Evolutionary conservation across 1,140 invertebrate species (phyloP), one percentile per base, ranked within the genome.

Genomic region (Drosophila takahashii): DNA sequence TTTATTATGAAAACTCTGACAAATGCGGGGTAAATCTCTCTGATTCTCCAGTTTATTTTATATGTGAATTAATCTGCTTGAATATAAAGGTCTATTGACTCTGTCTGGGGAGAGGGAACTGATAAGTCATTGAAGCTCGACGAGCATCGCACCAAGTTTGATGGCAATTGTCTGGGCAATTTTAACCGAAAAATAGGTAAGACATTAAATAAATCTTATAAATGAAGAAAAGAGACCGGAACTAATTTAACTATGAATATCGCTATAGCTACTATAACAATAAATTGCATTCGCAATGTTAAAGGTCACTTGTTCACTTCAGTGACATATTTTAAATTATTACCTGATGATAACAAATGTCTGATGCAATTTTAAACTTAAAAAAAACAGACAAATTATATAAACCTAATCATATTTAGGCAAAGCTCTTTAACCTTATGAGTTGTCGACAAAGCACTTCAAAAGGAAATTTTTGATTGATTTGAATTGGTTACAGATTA

Each of bases 11-110:
- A 32, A 61, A 65, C 22, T 29, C 37, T 58, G 37, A 58, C 22
- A 26, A 36, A 45, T 36, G 22, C 18, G 10, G 15, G n/a, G 7
- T 50, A 29, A 44, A 13, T n/a, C 9, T 15, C 8, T 16, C 27
- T n/a, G n/a, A n/a, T n/a, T n/a, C n/a, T n/a, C n/a, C n/a, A n/a
- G n/a, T n/a, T n/a, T n/a, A n/a, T n/a, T 44, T 10, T 26, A 11
- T 64, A 9, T 22, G 9, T 26, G 10, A 10, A 9, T 44, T 51
- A 61, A 73, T 74, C 70, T 48, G 32, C 51, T 27, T 41, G 7
- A 39, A 39, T 57, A 39, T 78, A 79, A 79, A 84, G 79, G 84
- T 89, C 77, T 89, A 89, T 89, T 84, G 84, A 89, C 84, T 80
- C 80, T 78, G 60, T 76, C 77, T 69, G 47, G 60, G 74, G 75